A percentile compares a stretch with the other conserved stretches of the same genome.
Conservation (phyloP, 2,797 vertebrate species). For the Amazona ochrocephala region DNA sequence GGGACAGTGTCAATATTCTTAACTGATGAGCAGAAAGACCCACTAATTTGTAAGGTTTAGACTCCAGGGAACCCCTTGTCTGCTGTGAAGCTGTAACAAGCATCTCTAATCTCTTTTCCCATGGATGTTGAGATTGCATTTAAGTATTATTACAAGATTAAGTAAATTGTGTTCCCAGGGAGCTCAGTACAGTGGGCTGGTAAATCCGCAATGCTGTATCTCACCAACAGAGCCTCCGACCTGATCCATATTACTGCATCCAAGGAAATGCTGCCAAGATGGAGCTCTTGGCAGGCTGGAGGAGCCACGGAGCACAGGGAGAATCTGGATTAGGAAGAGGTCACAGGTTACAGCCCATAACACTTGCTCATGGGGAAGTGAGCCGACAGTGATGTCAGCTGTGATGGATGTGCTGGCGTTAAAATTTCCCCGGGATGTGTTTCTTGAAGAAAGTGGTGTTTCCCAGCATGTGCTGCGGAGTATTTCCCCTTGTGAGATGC, state of each 20-base stretch:
- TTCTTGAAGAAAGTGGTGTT: neutral
- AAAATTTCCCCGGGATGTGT: neutral
- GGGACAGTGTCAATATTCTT: neutral
- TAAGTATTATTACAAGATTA: neutral
- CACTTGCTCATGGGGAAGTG: neutral
- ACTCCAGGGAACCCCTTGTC: neutral
- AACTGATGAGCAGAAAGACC: neutral
- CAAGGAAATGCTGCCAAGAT: neutral
- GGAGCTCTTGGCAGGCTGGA: neutral
- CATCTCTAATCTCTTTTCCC: neutral
- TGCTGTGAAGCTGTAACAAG: neutral
- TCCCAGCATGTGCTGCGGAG: neutral
- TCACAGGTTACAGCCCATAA: neutral
- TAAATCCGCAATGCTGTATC: neutral
- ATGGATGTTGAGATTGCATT: neutral
- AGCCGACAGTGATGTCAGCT: accelerated
- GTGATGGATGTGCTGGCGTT: neutral
- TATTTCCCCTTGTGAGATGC: neutral
- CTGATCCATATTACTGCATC: neutral
- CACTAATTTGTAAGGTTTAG: neutral
- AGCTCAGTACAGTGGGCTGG: neutral
- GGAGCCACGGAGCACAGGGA: neutral
- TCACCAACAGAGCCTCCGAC: neutral
- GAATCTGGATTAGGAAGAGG: neutral
- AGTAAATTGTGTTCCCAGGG: neutral